Conservation (phyloP, 2,888 invertebrate species). For the Neuroscelio doddi region DNA sequence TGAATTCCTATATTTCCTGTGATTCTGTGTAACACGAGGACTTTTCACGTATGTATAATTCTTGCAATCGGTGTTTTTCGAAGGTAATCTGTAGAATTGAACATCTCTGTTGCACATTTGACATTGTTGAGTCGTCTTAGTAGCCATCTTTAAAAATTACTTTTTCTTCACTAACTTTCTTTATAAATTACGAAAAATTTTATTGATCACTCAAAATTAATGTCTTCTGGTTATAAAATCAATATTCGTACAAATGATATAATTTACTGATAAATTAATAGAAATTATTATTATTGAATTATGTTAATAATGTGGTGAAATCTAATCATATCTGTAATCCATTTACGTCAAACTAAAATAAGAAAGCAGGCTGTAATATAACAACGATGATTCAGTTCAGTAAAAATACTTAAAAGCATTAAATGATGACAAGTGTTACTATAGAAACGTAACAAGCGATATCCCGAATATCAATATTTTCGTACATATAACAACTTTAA, state of each 20-base stretch:
- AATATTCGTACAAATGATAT: no score
- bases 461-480: constrained; percentile 19
- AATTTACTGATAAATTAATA: no score
- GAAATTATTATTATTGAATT: neutral
- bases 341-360: neutral
- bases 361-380: neutral
- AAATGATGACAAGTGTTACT: constrained; percentile 3
- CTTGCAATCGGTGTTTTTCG: constrained; percentile 50
- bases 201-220: no score
- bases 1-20: constrained; percentile 60
- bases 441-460: constrained; percentile 29
- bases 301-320: neutral
- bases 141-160: constrained; percentile 52
- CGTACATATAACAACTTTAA: neutral
- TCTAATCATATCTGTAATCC: neutral
- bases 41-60: constrained; percentile 64
- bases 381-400: neutral
- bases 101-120: constrained; percentile 64
- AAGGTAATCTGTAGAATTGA: constrained; percentile 57
- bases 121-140: constrained; percentile 60
- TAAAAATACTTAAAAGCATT: no score
- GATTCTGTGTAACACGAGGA: constrained; percentile 63
- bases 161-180: no score
- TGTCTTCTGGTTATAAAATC: no score
- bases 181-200: no score